Percentiles rank a stretch among this genome's conserved stretches.
Conservation (phyloP, 2,888 invertebrate genomes). For the Crocallis elinguaria region DNA sequence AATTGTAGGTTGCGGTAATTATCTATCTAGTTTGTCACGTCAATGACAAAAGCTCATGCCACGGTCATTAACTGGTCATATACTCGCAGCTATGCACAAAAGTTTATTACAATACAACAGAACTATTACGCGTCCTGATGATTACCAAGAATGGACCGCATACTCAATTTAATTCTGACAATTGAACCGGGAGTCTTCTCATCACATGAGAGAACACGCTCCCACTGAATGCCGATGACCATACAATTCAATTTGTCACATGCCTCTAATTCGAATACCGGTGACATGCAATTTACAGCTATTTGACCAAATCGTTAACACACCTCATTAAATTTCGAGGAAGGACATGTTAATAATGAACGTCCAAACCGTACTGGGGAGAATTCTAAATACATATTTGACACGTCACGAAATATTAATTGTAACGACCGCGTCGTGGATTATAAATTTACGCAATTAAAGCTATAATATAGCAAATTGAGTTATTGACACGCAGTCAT, state of each 20-base stretch:
- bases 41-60: conserved; percentile 19
- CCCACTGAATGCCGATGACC: background rate
- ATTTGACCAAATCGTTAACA: conserved; percentile 32
- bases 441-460: background rate
- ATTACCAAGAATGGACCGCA: conserved; percentile 60
- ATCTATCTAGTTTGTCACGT: conserved; percentile 13
- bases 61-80: conserved; percentile 17
- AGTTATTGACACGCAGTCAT: background rate
- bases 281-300: conserved; percentile 20
- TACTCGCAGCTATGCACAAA: conserved; percentile 35
- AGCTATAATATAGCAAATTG: too few relatives aligned
- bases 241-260: conserved; percentile 24
- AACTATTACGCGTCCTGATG: too few relatives aligned
- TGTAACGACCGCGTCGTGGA: background rate
- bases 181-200: conserved; percentile 53
- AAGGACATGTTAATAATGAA: conserved; percentile 14
- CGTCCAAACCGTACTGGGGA: conserved; percentile 13
- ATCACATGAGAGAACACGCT: conserved; percentile 31
- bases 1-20: conserved; percentile 8
- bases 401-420: background rate
- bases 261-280: conserved; percentile 11
- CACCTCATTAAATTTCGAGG: conserved; percentile 2
- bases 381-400: conserved; percentile 8
- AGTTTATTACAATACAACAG: conserved; percentile 32
- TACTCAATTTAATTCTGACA: conserved; percentile 68